These are phyloP conservation scores for Adineta ricciae DNA, from an alignment of 2,888 invertebrate species.

Conservation along the genomic window DNA sequence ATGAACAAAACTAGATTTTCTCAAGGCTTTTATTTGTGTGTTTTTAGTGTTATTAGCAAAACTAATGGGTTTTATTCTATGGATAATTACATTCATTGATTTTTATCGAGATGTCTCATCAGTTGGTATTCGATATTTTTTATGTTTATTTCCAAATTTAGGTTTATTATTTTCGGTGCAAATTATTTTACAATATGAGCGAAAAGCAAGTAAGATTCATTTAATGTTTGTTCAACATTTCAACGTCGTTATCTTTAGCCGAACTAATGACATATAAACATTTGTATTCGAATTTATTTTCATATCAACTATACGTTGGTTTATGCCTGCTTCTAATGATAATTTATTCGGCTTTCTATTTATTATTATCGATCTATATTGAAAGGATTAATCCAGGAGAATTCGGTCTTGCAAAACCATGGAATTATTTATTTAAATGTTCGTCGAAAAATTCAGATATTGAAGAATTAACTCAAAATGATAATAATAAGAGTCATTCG, in stretches of 20 bases:
- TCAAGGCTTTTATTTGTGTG: background rate
- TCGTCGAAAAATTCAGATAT: background rate
- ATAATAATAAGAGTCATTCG: background rate
- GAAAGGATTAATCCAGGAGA: constrained; percentile 45
- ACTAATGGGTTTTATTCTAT: constrained; percentile 25
- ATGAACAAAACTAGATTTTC: background rate
- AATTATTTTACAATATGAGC: constrained; percentile 31
- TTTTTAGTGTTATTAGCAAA: constrained; percentile 29
- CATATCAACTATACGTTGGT: constrained; percentile 27
- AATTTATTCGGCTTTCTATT: constrained; percentile 46
- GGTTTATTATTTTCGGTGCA: constrained; percentile 25
- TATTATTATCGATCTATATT: constrained; percentile 50
- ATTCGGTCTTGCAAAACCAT: constrained; percentile 45
- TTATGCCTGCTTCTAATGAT: constrained; percentile 41
- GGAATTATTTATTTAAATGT: constrained; percentile 42
- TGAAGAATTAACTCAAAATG: no score
- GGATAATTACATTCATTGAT: constrained; percentile 31
- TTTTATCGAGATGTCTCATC: constrained; percentile 30
- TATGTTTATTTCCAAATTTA: constrained; percentile 29
- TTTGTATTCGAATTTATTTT: constrained; percentile 27
- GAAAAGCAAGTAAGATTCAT: constrained; percentile 8
- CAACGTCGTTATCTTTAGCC: background rate
- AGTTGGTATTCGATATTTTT: constrained; percentile 26
- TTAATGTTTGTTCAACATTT: no score
- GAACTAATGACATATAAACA: background rate